phyloP scores from a whole-genome alignment of 2,797 vertebrate species.

The Diglossa cyanea region DNA sequence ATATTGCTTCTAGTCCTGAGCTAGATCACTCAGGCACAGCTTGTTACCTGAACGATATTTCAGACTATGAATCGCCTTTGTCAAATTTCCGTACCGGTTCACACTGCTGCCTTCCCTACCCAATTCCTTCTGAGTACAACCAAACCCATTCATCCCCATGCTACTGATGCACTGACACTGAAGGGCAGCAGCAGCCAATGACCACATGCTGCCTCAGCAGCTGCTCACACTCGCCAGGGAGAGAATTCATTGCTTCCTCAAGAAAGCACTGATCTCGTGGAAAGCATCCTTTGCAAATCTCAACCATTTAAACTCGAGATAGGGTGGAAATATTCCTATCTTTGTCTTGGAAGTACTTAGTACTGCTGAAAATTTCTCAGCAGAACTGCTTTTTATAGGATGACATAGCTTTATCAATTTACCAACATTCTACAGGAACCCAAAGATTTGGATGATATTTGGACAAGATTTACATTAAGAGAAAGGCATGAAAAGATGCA shows the following conservation, averaged over 20 bases:
- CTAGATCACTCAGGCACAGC: neutral
- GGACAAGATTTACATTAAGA: neutral
- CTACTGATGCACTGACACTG: accelerated
- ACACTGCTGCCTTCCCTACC: neutral
- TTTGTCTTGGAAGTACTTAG: neutral
- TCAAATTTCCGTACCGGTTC: neutral
- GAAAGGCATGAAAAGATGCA: neutral
- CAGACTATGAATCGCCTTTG: neutral
- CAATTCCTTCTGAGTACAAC: neutral
- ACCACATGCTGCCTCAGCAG: neutral
- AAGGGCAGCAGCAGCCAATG: neutral
- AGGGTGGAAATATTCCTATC: neutral
- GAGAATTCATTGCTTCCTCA: neutral
- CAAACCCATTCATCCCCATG: neutral
- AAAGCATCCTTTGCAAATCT: neutral
- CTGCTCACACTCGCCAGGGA: neutral
- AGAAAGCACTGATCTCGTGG: neutral
- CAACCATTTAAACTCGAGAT: neutral
- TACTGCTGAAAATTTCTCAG: neutral
- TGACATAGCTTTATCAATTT: neutral
- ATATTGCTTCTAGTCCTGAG: neutral
- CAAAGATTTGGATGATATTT: neutral
- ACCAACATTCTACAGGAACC: neutral
- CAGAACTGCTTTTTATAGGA: neutral
- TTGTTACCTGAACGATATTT: neutral